Base-by-base conservation (phyloP, 2,797 vertebrate species). In the Diceros bicornis region DNA sequence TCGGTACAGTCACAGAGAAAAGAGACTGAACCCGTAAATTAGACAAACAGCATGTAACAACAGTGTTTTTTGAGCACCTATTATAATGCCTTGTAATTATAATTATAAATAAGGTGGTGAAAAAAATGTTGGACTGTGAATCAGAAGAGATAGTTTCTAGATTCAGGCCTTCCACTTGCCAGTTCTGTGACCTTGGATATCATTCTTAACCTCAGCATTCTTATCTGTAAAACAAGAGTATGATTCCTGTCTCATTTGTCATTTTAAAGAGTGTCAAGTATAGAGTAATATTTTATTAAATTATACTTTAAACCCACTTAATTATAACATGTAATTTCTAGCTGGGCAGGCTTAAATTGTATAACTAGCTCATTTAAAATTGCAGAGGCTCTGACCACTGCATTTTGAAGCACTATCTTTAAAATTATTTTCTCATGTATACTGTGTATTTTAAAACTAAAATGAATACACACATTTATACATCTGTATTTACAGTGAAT, bases 381-480 rank as follows among this genome's bases (percentile, higher is more conserved):
- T 79, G 93, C 20, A 96, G 59, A 52, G 47, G 4, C 23, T 83
- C 16, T 87, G 27, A 72, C 27, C 5, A 64, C n/a, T 72, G 23
- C 57, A 72, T 85, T 82, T 85, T 82, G 66, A 91, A 95, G 93
- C 5, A 68, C 1, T 8, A 0, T 68, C 29, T 94, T 94, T 66
- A 91, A 83, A 93, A 79, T 83, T 62, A 61, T 72, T 96, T 94
- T 90, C 61, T 50, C 18, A 50, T 64, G 17, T 64, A 41, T 61
- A 50, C 4, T 79, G 11, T 77, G 4, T 8, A 23, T 96, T 97
- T 96, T 85, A 90, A 71, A 95, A 89, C 20, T 93, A 71, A 57
- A 81, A 52, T 29, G 21, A 88, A 72, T 71, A 32, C 20, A 66
- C 13, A 64, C 1, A 86, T 62, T 29, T 95, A 27, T 37, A 47